These are phyloP conservation scores for Drosophila paulistorum DNA, from an alignment of 1,140 invertebrate genomes.

Conservation along the genomic window DNA sequence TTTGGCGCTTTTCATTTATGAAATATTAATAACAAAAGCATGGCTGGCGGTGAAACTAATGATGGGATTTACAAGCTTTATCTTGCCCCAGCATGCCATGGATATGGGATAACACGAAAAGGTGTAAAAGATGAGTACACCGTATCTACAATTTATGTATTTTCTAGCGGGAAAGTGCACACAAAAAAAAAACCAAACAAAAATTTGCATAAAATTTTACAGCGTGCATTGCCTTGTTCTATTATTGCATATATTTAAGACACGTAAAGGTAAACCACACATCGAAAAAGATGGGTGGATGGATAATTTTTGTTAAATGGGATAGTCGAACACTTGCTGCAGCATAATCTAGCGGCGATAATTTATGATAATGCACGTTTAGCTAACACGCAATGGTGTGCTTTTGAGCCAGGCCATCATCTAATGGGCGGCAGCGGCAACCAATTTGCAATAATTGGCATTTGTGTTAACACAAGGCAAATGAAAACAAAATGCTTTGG, in stretches of 20 bases:
- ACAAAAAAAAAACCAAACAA: neutral
- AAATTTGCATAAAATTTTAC: constrained; percentile 35
- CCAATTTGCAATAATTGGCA: constrained; percentile 73
- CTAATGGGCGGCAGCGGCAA: constrained; percentile 30
- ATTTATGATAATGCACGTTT: constrained; percentile 68
- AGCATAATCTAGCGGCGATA: constrained; percentile 68
- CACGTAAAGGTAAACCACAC: neutral
- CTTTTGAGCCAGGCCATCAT: constrained; percentile 50
- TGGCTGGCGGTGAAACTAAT: constrained; percentile 39
- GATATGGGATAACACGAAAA: constrained; percentile 30
- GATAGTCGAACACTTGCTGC: constrained; percentile 34
- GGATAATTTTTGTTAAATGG: neutral
- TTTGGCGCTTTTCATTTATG: constrained; percentile 44
- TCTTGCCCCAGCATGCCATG: constrained; percentile 39
- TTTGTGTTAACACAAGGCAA: constrained; percentile 71
- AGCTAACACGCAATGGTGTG: constrained; percentile 62
- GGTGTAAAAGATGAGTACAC: constrained; percentile 8
- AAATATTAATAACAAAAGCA: constrained; percentile 52
- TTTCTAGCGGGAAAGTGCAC: constrained; percentile 59
- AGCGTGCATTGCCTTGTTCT: constrained; percentile 55
- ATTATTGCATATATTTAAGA: constrained; percentile 23
- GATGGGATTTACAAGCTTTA: constrained; percentile 54
- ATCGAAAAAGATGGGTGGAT: neutral
- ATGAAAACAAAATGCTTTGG: constrained; percentile 59
- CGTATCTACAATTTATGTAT: constrained; percentile 24